Evolutionary conservation across 2,113 vertebrate genomes (phyloP).

Genomic region (Hippocampus guttulatus): DNA sequence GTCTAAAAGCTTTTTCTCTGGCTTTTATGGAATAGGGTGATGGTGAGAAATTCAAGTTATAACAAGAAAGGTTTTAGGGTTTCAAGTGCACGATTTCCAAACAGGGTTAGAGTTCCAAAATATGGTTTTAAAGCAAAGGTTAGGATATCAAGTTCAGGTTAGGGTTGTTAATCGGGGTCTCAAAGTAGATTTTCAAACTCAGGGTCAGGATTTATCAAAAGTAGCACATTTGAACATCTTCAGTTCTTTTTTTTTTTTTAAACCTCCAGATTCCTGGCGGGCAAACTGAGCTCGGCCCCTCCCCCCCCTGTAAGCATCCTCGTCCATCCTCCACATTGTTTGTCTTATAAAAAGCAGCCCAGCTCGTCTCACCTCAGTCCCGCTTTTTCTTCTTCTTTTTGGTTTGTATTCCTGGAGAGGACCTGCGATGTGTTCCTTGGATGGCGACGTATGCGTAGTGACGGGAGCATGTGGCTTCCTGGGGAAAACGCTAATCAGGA

Average conservation of each 20-base stretch:
- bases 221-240: not conserved
- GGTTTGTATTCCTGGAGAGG: not conserved
- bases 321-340: not conserved
- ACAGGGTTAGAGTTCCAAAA: not conserved
- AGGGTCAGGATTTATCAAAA: not conserved
- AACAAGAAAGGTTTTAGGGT: not conserved
- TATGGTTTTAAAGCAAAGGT: no score
- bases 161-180: no score
- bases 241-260: not conserved
- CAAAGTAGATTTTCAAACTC: not conserved
- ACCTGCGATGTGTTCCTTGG: slow-evolving; percentile 69
- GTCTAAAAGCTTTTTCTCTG: no score
- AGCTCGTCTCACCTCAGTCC: not conserved
- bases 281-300: not conserved
- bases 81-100: not conserved
- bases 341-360: not conserved
- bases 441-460: slow-evolving; percentile 79
- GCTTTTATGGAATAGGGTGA: no score
- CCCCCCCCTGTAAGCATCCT: not conserved
- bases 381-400: not conserved
- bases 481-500: slow-evolving; percentile 74
- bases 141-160: no score
- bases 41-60: no score
- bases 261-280: not conserved
- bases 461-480: slow-evolving; percentile 88